Evolutionary conservation across 2,797 vertebrate genomes (phyloP).

Genomic region (Malacoctenus gilli): DNA sequence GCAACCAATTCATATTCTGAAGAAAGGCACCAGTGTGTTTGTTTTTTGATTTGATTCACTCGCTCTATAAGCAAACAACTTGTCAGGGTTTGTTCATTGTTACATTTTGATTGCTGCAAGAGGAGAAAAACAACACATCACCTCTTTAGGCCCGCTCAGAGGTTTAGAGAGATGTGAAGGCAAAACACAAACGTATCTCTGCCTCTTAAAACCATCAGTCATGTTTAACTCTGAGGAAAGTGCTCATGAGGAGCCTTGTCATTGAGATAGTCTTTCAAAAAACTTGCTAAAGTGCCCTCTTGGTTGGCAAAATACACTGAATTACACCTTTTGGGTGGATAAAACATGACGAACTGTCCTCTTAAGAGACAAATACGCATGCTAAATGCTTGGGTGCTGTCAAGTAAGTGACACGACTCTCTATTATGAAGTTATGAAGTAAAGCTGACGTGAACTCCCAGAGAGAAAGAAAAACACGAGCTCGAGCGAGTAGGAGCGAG

Average conservation of each 20-base stretch:
- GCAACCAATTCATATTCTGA: no score
- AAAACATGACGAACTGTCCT: no score
- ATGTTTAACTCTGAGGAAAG: slow-evolving; percentile 9
- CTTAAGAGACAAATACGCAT: no score
- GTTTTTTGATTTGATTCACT: slow-evolving; percentile 15
- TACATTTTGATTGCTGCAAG: slow-evolving; percentile 5
- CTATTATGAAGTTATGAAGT: not conserved
- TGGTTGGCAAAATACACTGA: no score
- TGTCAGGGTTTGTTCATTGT: slow-evolving; percentile 9
- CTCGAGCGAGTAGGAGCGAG: not conserved
- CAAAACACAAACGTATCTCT: slow-evolving; percentile 13
- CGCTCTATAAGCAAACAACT: slow-evolving; percentile 7
- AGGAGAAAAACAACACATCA: slow-evolving; percentile 2
- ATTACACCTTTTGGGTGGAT: no score
- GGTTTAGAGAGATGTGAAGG: slow-evolving; percentile 1
- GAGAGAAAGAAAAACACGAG: not conserved
- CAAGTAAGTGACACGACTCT: slow-evolving; percentile 2
- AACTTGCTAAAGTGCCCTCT: no score
- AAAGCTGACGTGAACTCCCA: not conserved
- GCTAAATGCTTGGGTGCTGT: not conserved
- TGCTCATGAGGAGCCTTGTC: slow-evolving; percentile 11
- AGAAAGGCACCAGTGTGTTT: no score
- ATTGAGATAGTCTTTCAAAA: slow-evolving; percentile 26
- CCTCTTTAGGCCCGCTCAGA: slow-evolving; percentile 1
- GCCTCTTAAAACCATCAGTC: slow-evolving; percentile 14